Percentiles rank a stretch among this genome's conserved stretches.
Conservation (phyloP, 1,140 invertebrate species). For the Sarcophaga bullata region DNA sequence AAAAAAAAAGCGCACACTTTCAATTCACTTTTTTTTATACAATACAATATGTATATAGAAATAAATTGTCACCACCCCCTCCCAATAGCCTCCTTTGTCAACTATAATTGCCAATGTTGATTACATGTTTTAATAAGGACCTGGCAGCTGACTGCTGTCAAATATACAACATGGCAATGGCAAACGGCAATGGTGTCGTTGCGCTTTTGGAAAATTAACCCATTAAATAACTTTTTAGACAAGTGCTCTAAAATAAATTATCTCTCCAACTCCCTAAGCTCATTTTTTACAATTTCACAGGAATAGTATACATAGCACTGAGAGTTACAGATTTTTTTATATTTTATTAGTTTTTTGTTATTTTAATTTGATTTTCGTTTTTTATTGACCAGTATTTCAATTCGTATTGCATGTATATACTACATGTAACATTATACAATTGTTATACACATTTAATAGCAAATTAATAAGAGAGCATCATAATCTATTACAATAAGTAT, state of each 20-base stretch:
- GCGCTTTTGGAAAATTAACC: neutral
- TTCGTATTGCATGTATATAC: too few species aligned
- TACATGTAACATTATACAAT: too few species aligned
- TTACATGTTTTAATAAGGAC: neutral
- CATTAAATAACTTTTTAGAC: constrained; percentile 5
- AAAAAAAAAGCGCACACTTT: neutral
- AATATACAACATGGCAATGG: neutral
- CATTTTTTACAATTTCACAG: too few species aligned
- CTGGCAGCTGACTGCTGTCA: neutral
- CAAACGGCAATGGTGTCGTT: neutral
- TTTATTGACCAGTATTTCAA: too few species aligned
- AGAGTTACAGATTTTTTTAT: too few species aligned
- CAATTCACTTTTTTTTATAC: neutral
- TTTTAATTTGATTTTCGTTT: too few species aligned
- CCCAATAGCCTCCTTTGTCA: neutral
- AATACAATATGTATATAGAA: too few species aligned
- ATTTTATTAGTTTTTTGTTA: too few species aligned
- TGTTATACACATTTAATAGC: too few species aligned
- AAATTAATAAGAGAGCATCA: too few species aligned
- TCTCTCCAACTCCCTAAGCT: neutral
- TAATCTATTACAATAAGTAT: too few species aligned
- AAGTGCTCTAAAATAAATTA: constrained; percentile 11
- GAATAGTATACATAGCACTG: too few species aligned
- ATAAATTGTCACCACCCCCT: neutral
- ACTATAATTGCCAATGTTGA: neutral